Evolutionary conservation across 2,113 vertebrate genomes (phyloP).

Genomic region (Reinhardtius hippoglossoides): DNA sequence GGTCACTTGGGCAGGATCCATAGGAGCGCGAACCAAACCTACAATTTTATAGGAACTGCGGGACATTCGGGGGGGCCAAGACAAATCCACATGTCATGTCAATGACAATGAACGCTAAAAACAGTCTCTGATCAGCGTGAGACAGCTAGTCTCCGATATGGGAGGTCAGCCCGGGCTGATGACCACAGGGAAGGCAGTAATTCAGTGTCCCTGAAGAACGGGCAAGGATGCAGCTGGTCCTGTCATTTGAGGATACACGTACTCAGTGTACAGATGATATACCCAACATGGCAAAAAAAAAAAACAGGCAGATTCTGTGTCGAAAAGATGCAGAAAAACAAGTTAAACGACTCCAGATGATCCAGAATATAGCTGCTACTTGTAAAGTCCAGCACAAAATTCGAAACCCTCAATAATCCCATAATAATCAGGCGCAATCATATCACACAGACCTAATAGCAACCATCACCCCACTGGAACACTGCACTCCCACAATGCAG

Average conservation of each 20-base stretch:
- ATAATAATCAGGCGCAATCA: neutral
- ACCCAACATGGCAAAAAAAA: neutral
- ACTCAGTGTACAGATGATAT: neutral
- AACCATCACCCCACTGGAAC: neutral
- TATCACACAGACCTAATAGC: neutral
- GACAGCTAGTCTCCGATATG: conserved; percentile 45
- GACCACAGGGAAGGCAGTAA: conserved; percentile 72
- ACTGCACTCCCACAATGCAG: neutral
- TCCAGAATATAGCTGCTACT: neutral
- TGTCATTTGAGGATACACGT: conserved; percentile 16
- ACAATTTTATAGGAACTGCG: conserved; percentile 70
- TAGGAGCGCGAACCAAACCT: conserved; percentile 63
- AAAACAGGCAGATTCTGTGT: neutral
- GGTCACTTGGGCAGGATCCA: conserved; percentile 58
- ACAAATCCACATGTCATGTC: conserved; percentile 76
- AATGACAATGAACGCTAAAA: conserved; percentile 68
- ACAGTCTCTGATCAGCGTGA: conserved; percentile 64
- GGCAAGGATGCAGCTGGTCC: conserved; percentile 38
- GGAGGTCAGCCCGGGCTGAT: conserved; percentile 65
- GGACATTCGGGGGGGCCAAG: conserved; percentile 54
- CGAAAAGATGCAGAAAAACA: neutral
- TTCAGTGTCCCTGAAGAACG: conserved; percentile 67
- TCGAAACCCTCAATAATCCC: neutral
- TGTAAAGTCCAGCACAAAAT: neutral
- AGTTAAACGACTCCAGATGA: neutral